phyloP scores from a whole-genome alignment of 30 jellyfish, hydroid and myxozoan species.

The Turritopsis dohrnii region DNA sequence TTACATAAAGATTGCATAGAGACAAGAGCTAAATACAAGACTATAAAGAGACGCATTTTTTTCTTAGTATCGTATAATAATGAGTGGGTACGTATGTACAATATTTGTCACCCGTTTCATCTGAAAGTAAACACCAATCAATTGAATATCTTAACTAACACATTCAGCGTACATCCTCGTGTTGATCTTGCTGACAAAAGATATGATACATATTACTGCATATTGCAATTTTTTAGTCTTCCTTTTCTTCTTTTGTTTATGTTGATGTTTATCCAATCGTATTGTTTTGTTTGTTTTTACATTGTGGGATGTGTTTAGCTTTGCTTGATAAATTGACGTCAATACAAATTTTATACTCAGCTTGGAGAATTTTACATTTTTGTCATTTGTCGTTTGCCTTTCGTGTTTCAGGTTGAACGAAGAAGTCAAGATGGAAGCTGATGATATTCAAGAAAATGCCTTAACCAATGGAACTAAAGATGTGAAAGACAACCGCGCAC shows the following conservation, averaged over 20 bases:
- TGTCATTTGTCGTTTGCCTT: not conserved
- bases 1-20: not conserved
- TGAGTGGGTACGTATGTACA: not conserved
- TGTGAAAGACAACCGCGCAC: slow-evolving; percentile 49
- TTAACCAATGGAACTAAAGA: not conserved
- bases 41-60: not conserved
- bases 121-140: not conserved
- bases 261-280: not conserved
- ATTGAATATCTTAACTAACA: not conserved
- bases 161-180: too few relatives aligned
- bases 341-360: not conserved
- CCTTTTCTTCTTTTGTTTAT: not conserved
- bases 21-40: not conserved
- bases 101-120: not conserved
- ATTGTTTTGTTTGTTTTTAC: slow-evolving; percentile 3
- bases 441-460: not conserved
- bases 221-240: not conserved
- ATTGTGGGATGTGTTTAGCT: not conserved
- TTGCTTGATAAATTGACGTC: not conserved
- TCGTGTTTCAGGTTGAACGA: slow-evolving; percentile 14
- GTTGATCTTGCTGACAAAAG: not conserved
- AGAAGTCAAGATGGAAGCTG: slow-evolving; percentile 1
- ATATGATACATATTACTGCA: not conserved
- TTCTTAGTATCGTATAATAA: not conserved
- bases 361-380: not conserved